Evolutionary conservation across 2,113 vertebrate genomes (phyloP).

Genomic region (Eleginops maclovinus): DNA sequence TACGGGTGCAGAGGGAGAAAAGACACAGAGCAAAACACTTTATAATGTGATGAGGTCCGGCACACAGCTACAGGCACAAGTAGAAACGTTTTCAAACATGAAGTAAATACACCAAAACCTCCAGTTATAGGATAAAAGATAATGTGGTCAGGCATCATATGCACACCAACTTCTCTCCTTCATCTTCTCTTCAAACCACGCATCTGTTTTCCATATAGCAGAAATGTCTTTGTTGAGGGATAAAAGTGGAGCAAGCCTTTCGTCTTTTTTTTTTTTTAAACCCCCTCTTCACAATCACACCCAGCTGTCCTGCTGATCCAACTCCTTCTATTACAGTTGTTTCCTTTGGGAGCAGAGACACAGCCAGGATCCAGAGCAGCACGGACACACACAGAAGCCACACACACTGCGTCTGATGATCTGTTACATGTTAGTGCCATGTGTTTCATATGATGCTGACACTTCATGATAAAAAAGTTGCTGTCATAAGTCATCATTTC

Average conservation of each 20-base stretch:
- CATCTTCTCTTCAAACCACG: conserved; percentile 35
- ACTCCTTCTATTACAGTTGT: conserved; percentile 50
- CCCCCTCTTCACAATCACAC: conserved; percentile 39
- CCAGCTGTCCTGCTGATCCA: conserved; percentile 67
- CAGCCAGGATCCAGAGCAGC: conserved; percentile 26
- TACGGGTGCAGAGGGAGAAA: conserved; percentile 57
- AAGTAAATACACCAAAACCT: conserved; percentile 19
- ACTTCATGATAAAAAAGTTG: not conserved
- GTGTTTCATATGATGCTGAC: not conserved
- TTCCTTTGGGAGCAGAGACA: conserved; percentile 13
- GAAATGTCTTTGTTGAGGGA: conserved; percentile 60
- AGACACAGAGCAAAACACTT: conserved; percentile 56
- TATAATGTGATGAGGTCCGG: not conserved
- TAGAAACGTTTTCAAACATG: too few relatives aligned
- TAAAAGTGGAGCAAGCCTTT: conserved; percentile 55
- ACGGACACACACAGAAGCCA: conserved; percentile 20
- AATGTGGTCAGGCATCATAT: conserved; percentile 15
- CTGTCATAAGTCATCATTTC: not conserved
- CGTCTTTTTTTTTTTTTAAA: conserved; percentile 21
- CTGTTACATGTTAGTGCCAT: not conserved
- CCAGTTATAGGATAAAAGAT: conserved; percentile 4
- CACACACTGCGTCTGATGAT: conserved; percentile 7
- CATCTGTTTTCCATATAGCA: conserved; percentile 68
- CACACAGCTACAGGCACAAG: not conserved
- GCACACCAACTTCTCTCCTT: conserved; percentile 15